Evolutionary conservation across 2,888 invertebrate genomes (phyloP), one percentile per base, ranked within the genome.

Genomic region (Melolontha melolontha): DNA sequence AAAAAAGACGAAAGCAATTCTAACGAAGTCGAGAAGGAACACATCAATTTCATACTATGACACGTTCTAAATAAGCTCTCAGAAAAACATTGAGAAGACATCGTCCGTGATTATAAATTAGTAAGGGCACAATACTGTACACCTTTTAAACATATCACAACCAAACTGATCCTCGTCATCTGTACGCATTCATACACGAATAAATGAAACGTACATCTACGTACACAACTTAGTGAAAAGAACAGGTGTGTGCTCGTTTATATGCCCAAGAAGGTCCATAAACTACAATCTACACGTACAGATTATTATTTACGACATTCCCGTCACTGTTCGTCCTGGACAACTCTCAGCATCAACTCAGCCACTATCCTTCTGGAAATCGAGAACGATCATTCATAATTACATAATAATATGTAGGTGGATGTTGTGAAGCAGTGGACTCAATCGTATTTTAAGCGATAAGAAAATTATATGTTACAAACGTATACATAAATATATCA

Each of bases 181-280:
- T n/a, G 14, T 27, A 22, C n/a, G 2, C 49, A 22, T 57, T 41
- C n/a, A 57, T 44, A 44, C 57, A 27, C n/a, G 41, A 42, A 27
- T 44, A 57, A 44, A 22, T 27, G 42, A 27, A 34, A 34, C 22
- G n/a, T 44, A 27, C 34, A 34, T 34, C 10, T 5, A 6, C 6
- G 6, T 34, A 6, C 29, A 29, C 5, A 29, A 29, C 29, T 5
- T 29, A 34, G 39, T 52, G 42, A 14, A 44, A 42, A 12, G 42
- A 57, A 57, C 57, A 57, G 57, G 57, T 57, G 44, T 42, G 57
- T 44, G 12, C 44, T 57, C 41, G 41, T 55, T 44, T 57, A 57
- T 42, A 27, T 42, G 44, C 12, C 12, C 27, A 12, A 10, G 29
- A 42, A 6, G 7, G 12, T 27, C 12, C 54, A 54, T 54, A 54